Base-by-base conservation (phyloP, 2,113 vertebrate species). In the Cyprinodon brontotheroides region DNA sequence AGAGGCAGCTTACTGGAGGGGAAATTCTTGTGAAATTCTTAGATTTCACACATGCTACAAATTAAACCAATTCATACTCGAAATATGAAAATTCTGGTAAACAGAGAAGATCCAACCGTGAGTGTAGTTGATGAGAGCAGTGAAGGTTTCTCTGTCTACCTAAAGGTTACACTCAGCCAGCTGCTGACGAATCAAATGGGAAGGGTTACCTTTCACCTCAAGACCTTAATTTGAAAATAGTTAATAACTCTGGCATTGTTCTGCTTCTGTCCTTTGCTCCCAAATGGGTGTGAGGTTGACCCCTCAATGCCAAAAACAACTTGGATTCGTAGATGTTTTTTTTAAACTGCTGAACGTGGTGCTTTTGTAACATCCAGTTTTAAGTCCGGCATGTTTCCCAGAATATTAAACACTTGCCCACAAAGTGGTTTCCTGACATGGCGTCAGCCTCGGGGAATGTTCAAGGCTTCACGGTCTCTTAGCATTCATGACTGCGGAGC, bases 361-460 rank as follows among this genome's bases (percentile, higher is more conserved):
- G 2, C 66, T 86, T 89, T 80, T 37, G 2, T 57, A 79, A 86
- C 47, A 76, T 72, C 47, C 67, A 20, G 45, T 36, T 70, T 63
- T 14, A 40, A 65, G 67, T 62, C 63, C 69, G 85, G 80, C 78
- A 80, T 3, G 66, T 73, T 64, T 86, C 65, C 84, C 76, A 80
- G 80, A 84, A 80, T 80, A 85, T 85, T 64, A 84, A 81, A 80
- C 9, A 12, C 77, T 85, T 78, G 71, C 66, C 78, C 75, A 61
- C 80, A 82, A 41, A 81, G 77, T 90, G 90, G 89, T 89, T 89
- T 89, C 85, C 88, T 86, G 79, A 66, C 60, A 84, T 93, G 87
- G 79, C 86, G 86, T 93, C 90, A 93, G 86, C 87, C 81, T 78
- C 9, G 60, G 40, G 83, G 91, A 93, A 94, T 92, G 89, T 84